Evolutionary conservation across 2,113 vertebrate genomes (phyloP).

Genomic region (Thunnus thynnus): DNA sequence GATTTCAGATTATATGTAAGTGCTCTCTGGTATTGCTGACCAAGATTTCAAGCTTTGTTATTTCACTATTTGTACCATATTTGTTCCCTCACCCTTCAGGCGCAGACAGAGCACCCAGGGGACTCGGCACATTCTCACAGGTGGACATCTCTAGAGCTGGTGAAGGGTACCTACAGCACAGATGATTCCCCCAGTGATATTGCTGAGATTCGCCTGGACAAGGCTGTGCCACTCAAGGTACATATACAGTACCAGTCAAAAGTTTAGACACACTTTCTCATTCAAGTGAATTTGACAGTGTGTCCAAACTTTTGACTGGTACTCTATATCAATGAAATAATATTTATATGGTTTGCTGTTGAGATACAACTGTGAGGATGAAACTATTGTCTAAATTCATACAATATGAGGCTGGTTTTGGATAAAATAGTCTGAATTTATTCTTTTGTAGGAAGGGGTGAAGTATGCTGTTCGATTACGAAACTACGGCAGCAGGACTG

Average conservation of each 20-base stretch:
- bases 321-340: too few relatives aligned
- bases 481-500: conserved; percentile 98
- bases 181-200: conserved; percentile 98
- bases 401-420: too few relatives aligned
- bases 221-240: conserved; percentile 98
- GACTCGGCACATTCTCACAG: conserved; percentile 97
- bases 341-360: neutral
- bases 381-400: neutral
- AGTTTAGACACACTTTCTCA: too few relatives aligned
- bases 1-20: neutral
- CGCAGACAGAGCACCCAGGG: conserved; percentile 94
- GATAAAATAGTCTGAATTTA: neutral
- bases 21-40: neutral
- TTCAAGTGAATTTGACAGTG: too few relatives aligned
- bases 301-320: too few relatives aligned
- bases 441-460: conserved; percentile 89
- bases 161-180: conserved; percentile 98
- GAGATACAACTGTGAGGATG: neutral
- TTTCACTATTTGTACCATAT: neutral
- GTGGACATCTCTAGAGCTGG: conserved; percentile 97
- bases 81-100: conserved; percentile 59
- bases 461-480: conserved; percentile 97
- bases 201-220: conserved; percentile 97
- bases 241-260: neutral
- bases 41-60: neutral